phyloP scores from a whole-genome alignment of 2,888 invertebrate genomes.

The Micoletzkya japonica region DNA sequence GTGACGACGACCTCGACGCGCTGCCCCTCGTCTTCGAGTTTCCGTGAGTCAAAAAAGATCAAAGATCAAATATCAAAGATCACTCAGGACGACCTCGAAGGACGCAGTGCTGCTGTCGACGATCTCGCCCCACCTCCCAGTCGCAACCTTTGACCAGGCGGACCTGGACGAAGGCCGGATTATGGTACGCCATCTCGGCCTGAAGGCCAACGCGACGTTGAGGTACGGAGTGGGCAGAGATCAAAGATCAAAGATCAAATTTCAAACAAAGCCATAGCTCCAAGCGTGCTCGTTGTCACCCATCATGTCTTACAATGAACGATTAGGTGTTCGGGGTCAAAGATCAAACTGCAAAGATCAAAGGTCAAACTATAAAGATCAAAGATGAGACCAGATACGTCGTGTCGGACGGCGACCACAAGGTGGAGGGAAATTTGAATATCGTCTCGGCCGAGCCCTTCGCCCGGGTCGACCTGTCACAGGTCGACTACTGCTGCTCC shows the following conservation, averaged over 20 bases:
- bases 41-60: conserved; percentile 7
- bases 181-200: conserved; percentile 48
- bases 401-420: conserved; percentile 53
- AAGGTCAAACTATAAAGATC: neutral
- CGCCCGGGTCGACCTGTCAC: conserved; percentile 39
- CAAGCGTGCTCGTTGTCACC: neutral
- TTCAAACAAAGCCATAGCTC: neutral
- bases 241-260: neutral
- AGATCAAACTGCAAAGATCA: no score
- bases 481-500: conserved; percentile 32
- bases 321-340: neutral
- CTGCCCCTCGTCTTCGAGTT: conserved; percentile 48
- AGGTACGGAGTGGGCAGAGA: conserved; percentile 29
- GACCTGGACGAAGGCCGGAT: conserved; percentile 29
- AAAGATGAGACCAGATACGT: conserved; percentile 43
- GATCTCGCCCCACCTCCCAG: conserved; percentile 46
- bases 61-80: neutral
- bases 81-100: conserved; percentile 27
- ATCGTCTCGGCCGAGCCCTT: conserved; percentile 45
- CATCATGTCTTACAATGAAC: no score
- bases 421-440: conserved; percentile 37
- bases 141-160: conserved; percentile 38
- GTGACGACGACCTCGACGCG: conserved; percentile 51
- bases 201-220: conserved; percentile 31
- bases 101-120: conserved; percentile 47